Evolutionary conservation across 2,797 vertebrate genomes (phyloP).

Genomic region (Antennarius maculatus): DNA sequence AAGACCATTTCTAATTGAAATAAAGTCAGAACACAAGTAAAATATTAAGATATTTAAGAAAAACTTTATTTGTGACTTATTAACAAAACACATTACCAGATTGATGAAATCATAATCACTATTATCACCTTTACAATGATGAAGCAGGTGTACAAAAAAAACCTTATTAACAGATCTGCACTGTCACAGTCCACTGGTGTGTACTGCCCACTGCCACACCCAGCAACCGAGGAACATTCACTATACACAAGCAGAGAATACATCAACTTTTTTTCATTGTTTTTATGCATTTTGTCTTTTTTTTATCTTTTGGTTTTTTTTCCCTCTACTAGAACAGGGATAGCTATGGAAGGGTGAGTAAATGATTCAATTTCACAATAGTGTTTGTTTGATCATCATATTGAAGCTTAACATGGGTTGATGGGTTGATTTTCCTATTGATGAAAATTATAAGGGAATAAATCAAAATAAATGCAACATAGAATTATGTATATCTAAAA

Average conservation of each 20-base stretch:
- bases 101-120: slow-evolving; percentile 86
- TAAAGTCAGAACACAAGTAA: slow-evolving; percentile 32
- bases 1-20: background rate
- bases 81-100: slow-evolving; percentile 91
- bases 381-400: slow-evolving; percentile 84
- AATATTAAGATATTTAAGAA: slow-evolving; percentile 90
- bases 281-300: slow-evolving; percentile 53
- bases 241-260: slow-evolving; percentile 98
- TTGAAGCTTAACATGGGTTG: slow-evolving; percentile 85
- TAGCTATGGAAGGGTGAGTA: slow-evolving; percentile 87
- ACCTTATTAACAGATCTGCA: slow-evolving; percentile 85
- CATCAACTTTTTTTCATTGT: slow-evolving; percentile 81
- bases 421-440: slow-evolving; percentile 59
- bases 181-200: slow-evolving; percentile 88
- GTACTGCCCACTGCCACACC: slow-evolving; percentile 82
- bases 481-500: slow-evolving; percentile 88
- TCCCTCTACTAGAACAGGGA: slow-evolving; percentile 52
- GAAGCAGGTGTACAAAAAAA: slow-evolving; percentile 89
- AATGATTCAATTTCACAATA: slow-evolving; percentile 88
- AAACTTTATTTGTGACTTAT: slow-evolving; percentile 98
- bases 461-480: slow-evolving; percentile 77
- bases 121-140: slow-evolving; percentile 94
- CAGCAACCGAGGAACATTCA: slow-evolving; percentile 91
- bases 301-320: slow-evolving; percentile 44
- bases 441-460: slow-evolving; percentile 68